phyloP scores from a whole-genome alignment of 1,140 invertebrate species.

The Magallana gigas region DNA sequence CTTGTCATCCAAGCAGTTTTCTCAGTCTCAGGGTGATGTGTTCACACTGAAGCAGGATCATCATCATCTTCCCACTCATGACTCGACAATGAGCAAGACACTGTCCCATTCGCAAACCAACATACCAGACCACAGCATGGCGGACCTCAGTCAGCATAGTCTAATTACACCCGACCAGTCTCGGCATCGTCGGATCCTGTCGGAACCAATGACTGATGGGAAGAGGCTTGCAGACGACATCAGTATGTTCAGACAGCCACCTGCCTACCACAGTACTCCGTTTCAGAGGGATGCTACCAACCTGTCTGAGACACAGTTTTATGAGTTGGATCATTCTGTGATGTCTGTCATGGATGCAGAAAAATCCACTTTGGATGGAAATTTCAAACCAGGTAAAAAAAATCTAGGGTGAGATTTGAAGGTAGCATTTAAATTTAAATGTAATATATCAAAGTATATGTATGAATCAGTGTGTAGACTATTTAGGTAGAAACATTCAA shows the following conservation, averaged over 20 bases:
- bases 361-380: neutral
- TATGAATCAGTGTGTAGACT: too few species aligned
- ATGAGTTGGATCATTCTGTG: neutral
- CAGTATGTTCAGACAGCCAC: conserved; percentile 54
- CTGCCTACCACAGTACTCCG: conserved; percentile 65
- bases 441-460: too few species aligned
- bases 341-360: conserved; percentile 20
- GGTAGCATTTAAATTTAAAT: too few species aligned
- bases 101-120: neutral
- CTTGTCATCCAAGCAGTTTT: conserved; percentile 22
- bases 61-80: neutral
- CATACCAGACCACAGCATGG: neutral
- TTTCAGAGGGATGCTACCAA: conserved; percentile 36
- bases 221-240: conserved; percentile 31
- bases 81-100: neutral
- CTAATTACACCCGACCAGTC: conserved; percentile 19
- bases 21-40: neutral
- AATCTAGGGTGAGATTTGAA: too few species aligned
- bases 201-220: neutral
- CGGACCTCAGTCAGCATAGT: conserved; percentile 3
- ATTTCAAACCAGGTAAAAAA: conserved; percentile 16
- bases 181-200: conserved; percentile 1
- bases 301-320: conserved; percentile 16
- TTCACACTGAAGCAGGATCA: neutral
- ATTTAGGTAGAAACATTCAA: too few species aligned